Conservation (phyloP, 2,113 vertebrate genomes). For the Spea multiplicata region DNA sequence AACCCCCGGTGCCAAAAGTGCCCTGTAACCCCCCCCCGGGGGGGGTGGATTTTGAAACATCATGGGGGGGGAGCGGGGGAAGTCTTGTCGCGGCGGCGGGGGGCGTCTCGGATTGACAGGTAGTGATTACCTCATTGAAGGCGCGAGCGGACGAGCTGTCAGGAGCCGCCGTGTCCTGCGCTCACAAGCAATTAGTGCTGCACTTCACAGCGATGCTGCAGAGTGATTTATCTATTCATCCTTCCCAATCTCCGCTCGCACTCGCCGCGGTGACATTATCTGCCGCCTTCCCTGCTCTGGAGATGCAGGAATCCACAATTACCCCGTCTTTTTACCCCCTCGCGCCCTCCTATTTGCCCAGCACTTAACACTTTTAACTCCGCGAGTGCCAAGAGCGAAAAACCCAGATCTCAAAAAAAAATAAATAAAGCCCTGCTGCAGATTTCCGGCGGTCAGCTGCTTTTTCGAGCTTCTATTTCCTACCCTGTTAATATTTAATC, state of each 20-base stretch:
- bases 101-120: conserved; percentile 27
- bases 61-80: not conserved
- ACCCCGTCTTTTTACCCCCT: not conserved
- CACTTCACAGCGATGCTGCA: conserved; percentile 21
- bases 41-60: no score
- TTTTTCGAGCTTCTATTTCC: no score
- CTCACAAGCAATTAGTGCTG: conserved; percentile 45
- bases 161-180: conserved; percentile 34
- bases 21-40: no score
- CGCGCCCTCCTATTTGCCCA: no score
- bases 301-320: not conserved
- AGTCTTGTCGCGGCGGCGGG: conserved; percentile 29
- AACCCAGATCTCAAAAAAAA: no score
- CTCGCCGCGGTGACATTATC: conserved; percentile 27
- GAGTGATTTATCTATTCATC: conserved; percentile 44
- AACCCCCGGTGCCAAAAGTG: not conserved
- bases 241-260: conserved; percentile 26
- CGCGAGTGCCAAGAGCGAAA: no score
- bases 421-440: no score
- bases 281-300: not conserved
- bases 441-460: no score
- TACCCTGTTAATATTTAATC: no score
- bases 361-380: no score
- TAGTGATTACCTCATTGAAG: conserved; percentile 48
- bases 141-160: conserved; percentile 42